These are phyloP conservation scores for Steatornis caripensis DNA, from an alignment of 2,113 vertebrate species.

Conservation along the genomic window DNA sequence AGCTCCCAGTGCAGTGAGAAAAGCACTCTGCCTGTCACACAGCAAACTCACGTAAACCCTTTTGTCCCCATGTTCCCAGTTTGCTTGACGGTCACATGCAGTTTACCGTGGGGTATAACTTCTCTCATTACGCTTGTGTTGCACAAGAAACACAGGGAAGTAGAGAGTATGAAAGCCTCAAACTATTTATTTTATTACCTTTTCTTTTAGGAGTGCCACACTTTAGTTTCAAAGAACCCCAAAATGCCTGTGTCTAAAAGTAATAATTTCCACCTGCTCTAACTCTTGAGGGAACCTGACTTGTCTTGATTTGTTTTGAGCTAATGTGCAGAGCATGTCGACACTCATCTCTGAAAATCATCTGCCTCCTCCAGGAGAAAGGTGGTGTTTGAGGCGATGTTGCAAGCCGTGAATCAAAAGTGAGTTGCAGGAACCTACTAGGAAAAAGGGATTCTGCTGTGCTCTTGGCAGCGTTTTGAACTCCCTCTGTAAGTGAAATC, in stretches of 20 bases:
- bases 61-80: background rate
- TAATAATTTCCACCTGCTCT: background rate
- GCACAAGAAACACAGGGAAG: background rate
- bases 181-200: background rate
- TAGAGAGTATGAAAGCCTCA: background rate
- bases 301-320: background rate
- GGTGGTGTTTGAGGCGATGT: background rate
- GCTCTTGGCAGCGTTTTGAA: background rate
- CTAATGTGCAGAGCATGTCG: background rate
- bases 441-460: background rate
- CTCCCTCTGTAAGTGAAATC: background rate
- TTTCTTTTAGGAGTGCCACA: background rate
- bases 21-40: background rate
- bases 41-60: background rate
- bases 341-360: background rate
- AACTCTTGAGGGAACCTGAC: background rate
- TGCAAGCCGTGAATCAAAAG: background rate
- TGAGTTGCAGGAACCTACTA: background rate
- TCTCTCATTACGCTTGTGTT: background rate
- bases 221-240: background rate
- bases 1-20: background rate
- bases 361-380: background rate
- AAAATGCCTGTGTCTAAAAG: background rate
- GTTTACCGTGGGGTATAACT: background rate
- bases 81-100: background rate